Evolutionary conservation across 2,797 vertebrate genomes (phyloP), one percentile per base, ranked within the genome.

Genomic region (Todus mexicanus): DNA sequence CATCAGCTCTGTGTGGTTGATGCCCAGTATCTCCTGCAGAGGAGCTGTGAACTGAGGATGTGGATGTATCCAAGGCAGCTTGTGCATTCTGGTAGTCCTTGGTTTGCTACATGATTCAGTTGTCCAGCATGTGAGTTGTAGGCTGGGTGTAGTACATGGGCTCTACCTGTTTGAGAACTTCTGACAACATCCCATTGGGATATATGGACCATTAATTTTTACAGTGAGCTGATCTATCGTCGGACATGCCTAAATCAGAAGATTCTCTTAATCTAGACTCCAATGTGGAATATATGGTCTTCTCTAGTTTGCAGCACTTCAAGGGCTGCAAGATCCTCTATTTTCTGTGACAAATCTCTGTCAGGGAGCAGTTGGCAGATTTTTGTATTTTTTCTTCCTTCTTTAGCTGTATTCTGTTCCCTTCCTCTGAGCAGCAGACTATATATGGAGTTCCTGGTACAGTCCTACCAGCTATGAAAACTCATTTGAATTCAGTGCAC

Each of bases 401-500:
- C 83, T 93, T 76, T 31, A 76, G 53, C 77, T 69, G 29, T 45
- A 22, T 80, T 87, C 45, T 73, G n/a, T 66, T 79, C 60, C 50
- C 57, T 87, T 75, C 50, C 11, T 87, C 70, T 33, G 71, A 93
- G 51, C 74, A 91, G 69, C 74, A 92, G 68, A 43, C 53, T 42
- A 15, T 31, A 74, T 68, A 66, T 5, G 3, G 66, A 70, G 74
- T 73, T 84, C 35, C 77, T 65, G 29, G 60, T 69, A 78, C 57
- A 89, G 74, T 76, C 64, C 64, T 76, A 77, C 45, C 64, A 79
- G 81, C 56, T 75, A 42, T 47, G 73, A 91, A 92, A 65, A 61
- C 75, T 95, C 78, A 89, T 94, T 85, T 95, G 89, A 94, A 96
- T 96, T 95, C 94, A 95, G 61, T 88, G 80, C 54, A 70, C 56